These are phyloP conservation scores for Ganaspis brasiliensis DNA, from an alignment of 2,888 invertebrate species.

Conservation along the genomic window DNA sequence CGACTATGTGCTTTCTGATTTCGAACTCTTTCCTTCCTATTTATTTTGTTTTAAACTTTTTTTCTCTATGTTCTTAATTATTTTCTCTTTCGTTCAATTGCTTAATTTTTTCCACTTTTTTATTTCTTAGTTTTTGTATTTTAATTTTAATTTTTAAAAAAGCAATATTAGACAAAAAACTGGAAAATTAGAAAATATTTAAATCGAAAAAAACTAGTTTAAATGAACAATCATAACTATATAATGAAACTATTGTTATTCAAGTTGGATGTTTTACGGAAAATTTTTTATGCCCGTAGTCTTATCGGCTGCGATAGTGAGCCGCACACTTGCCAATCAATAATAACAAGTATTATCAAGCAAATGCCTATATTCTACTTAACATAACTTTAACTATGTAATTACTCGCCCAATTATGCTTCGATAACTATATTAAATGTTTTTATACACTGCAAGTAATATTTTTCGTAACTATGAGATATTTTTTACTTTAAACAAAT, in stretches of 20 bases:
- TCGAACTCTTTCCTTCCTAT: neutral
- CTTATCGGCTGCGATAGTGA: conserved; percentile 25
- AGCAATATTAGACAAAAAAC: too few species aligned
- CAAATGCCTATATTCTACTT: neutral
- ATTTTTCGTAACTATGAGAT: too few species aligned
- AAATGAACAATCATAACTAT: neutral
- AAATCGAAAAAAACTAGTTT: neutral
- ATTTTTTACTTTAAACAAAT: too few species aligned
- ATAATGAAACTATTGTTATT: neutral
- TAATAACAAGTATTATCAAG: conserved; percentile 25
- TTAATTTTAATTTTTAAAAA: too few species aligned
- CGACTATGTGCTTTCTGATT: neutral
- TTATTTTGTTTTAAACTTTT: too few species aligned
- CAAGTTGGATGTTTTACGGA: neutral
- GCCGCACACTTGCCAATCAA: conserved; percentile 19
- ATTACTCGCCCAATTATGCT: neutral
- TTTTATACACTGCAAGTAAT: too few species aligned
- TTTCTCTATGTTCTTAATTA: too few species aligned
- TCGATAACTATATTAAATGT: neutral
- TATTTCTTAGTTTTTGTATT: too few species aligned
- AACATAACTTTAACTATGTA: conserved; percentile 14
- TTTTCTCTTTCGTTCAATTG: too few species aligned
- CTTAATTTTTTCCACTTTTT: too few species aligned
- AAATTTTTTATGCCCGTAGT: neutral
- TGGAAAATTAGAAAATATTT: too few species aligned